Conservation (phyloP, 1,140 invertebrate species). For the Maconellicoccus hirsutus region DNA sequence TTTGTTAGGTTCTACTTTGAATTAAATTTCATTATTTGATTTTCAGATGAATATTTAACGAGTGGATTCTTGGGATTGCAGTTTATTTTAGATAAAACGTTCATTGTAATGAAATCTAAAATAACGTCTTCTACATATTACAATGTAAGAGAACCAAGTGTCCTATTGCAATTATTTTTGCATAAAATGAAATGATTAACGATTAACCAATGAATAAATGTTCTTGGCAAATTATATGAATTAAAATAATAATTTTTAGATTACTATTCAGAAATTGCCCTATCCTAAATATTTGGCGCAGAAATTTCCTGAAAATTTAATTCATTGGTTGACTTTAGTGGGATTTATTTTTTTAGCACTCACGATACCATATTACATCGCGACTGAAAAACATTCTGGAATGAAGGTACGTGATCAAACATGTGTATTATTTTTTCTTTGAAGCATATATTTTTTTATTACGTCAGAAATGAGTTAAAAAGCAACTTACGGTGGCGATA, state of each 20-base stretch:
- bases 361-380: neutral
- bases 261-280: neutral
- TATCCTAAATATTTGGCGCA: neutral
- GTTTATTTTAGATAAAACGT: slow-evolving; percentile 26
- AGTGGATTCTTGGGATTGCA: slow-evolving; percentile 27
- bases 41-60: slow-evolving; percentile 19
- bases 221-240: too few species aligned
- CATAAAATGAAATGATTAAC: too few species aligned
- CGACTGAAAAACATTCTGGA: neutral
- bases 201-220: too few species aligned
- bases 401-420: slow-evolving; percentile 35
- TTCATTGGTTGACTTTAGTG: neutral
- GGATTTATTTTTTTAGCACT: neutral
- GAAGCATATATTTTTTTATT: too few species aligned
- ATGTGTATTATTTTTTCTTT: too few species aligned
- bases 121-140: slow-evolving; percentile 7
- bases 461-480: too few species aligned
- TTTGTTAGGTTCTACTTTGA: too few species aligned
- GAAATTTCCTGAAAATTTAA: neutral
- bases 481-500: too few species aligned
- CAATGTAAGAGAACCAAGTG: too few species aligned
- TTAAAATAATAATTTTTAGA: too few species aligned
- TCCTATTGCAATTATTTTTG: too few species aligned
- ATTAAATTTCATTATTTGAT: too few species aligned
- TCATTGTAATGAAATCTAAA: slow-evolving; percentile 17